Percentiles rank a stretch among this genome's conserved stretches.
These are phyloP conservation scores for Apocrypta bakeri DNA, from an alignment of 1,140 invertebrate genomes.

Conservation along the genomic window DNA sequence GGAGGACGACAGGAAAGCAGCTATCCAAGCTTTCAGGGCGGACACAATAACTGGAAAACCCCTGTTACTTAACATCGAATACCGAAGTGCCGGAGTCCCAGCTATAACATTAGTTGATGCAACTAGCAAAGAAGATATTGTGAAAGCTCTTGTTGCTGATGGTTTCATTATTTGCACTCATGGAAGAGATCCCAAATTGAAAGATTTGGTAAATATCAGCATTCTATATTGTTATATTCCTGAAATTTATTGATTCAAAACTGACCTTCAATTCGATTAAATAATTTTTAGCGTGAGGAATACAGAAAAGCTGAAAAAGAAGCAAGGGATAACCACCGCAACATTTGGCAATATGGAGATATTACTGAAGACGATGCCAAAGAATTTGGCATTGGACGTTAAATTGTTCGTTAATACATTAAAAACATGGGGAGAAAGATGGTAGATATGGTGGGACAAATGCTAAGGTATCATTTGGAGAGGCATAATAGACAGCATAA, in stretches of 20 bases:
- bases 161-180: slow-evolving; percentile 90
- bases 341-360: slow-evolving; percentile 97
- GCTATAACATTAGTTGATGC: slow-evolving; percentile 84
- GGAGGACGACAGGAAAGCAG: slow-evolving; percentile 86
- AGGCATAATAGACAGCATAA: slow-evolving; percentile 57
- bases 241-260: slow-evolving; percentile 3
- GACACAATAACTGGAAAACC: slow-evolving; percentile 79
- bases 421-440: slow-evolving; percentile 43
- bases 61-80: slow-evolving; percentile 85
- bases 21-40: slow-evolving; percentile 82
- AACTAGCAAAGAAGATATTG: slow-evolving; percentile 86
- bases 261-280: slow-evolving; percentile 9
- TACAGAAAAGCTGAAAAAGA: slow-evolving; percentile 89
- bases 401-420: slow-evolving; percentile 53
- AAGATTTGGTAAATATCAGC: slow-evolving; percentile 79
- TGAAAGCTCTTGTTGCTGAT: slow-evolving; percentile 88
- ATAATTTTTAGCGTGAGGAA: slow-evolving; percentile 78
- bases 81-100: slow-evolving; percentile 78
- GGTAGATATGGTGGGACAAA: slow-evolving; percentile 46
- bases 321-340: slow-evolving; percentile 88
- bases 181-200: slow-evolving; percentile 86
- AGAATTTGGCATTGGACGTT: slow-evolving; percentile 82
- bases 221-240: neutral
- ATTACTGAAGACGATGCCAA: slow-evolving; percentile 96
- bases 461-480: slow-evolving; percentile 50